Evolutionary conservation across 2,888 invertebrate genomes (phyloP), one percentile per base, ranked within the genome.

Genomic region (Rhopalosiphum nymphaeae): DNA sequence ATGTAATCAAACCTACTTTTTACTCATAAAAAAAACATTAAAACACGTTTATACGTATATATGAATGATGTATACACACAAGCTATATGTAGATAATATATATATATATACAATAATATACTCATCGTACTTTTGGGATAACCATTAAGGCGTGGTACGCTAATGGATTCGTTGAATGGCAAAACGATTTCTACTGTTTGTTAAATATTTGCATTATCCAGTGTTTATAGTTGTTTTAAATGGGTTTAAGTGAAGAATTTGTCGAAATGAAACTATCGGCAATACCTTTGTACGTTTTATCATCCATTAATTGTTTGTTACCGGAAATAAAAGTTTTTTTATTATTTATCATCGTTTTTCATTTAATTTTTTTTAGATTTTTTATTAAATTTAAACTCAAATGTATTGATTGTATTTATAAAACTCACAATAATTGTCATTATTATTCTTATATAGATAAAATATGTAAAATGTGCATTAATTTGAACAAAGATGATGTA

Each of bases 131-230:
- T 42, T 91, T 91, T 53, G 29, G 56, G 21, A 85, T 85, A 91
- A 91, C 26, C 29, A 56, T 91, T 85, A 78, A 78, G 91, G 91
- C 91, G 78, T 91, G 91, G 78, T 53, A 53, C 49, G 78, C 78
- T 91, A 91, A 91, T 91, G 91, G 91, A 91, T 84, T 91, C 44
- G 56, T 85, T 85, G 26, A 44, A 85, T n/a, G 21, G 44, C 29
- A 44, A 91, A 91, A 85, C 56, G 42, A 85, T 44, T 91, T 85
- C 42, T 85, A 91, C 85, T 91, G 85, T 85, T 91, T 21, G 53
- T 29, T 91, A 85, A 91, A 85, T 91, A 91, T 57, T 91, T 91
- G 91, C 29, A 25, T 57, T 57, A 5, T 44, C 44, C 56, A 21
- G 56, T 56, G 25, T 91, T 85, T 91, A 44, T 44, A 10, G 29